phyloP scores from a whole-genome alignment of 2,797 vertebrate genomes.

The Rhinichthys osculus region DNA sequence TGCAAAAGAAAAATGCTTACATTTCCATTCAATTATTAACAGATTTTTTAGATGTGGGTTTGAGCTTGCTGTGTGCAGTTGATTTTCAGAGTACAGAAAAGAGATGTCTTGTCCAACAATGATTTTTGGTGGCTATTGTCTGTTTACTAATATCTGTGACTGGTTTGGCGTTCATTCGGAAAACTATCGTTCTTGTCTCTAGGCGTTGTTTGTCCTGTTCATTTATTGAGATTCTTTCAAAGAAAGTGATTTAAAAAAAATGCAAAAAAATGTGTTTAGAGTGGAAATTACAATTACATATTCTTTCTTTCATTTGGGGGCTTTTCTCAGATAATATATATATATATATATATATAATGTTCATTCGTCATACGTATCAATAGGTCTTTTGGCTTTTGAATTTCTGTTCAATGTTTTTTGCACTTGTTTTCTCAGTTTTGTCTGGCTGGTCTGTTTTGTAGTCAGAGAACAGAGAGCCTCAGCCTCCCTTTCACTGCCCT shows the following conservation, averaged over 20 bases:
- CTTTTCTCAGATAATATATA: background rate
- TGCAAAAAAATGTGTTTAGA: background rate
- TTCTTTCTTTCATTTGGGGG: background rate
- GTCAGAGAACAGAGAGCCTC: conserved; percentile 24
- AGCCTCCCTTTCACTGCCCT: conserved; percentile 49
- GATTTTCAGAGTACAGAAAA: background rate
- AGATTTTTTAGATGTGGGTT: background rate
- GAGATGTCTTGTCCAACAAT: background rate
- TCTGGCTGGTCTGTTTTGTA: background rate
- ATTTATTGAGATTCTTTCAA: background rate
- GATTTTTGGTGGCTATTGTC: background rate
- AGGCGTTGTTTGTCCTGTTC: background rate
- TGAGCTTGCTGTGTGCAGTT: background rate
- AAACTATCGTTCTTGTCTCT: background rate
- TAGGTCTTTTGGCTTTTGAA: background rate
- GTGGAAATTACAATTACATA: background rate
- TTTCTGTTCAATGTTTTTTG: background rate
- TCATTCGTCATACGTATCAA: background rate
- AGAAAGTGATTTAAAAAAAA: background rate
- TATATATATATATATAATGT: background rate
- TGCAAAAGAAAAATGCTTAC: background rate
- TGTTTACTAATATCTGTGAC: conserved; percentile 25
- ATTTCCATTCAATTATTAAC: background rate
- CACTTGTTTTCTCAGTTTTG: conserved; percentile 19
- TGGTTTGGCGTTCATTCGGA: background rate